Conservation (phyloP, 2,888 invertebrate species). For the Lacanobia wlatinum region DNA sequence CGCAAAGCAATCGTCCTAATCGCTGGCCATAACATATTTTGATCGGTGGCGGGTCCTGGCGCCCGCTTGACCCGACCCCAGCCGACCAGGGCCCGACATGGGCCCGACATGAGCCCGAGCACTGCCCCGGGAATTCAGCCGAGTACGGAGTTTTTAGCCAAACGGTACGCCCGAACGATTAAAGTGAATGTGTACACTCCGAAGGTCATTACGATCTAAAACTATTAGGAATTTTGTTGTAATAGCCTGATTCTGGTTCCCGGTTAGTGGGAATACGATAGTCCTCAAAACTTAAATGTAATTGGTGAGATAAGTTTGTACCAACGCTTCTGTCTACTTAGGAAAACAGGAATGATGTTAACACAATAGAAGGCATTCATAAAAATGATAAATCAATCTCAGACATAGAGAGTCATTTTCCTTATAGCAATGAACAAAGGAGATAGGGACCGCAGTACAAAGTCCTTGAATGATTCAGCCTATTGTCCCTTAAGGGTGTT, state of each 20-base stretch:
- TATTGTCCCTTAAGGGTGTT: background rate
- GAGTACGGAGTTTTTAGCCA: constrained; percentile 21
- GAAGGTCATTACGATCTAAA: constrained; percentile 15
- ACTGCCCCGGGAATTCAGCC: constrained; percentile 48
- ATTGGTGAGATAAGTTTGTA: too few relatives aligned
- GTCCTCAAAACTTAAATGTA: background rate
- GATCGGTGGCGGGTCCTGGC: constrained; percentile 30
- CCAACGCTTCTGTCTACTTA: too few relatives aligned
- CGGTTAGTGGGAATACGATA: background rate
- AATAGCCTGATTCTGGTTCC: background rate
- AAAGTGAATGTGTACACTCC: constrained; percentile 4
- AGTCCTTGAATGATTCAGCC: constrained; percentile 8
- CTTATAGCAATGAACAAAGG: constrained; percentile 24
- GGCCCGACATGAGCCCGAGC: constrained; percentile 22
- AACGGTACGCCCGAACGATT: constrained; percentile 36
- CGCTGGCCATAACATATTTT: constrained; percentile 56
- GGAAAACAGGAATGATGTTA: too few relatives aligned
- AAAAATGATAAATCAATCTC: constrained; percentile 4
- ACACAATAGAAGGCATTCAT: background rate
- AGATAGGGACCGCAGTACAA: background rate
- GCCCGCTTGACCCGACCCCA: constrained; percentile 48
- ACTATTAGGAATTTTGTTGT: background rate
- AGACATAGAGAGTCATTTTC: constrained; percentile 8
- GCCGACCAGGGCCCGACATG: constrained; percentile 18
- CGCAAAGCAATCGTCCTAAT: constrained; percentile 58